phyloP scores from a whole-genome alignment of 2,888 invertebrate species.

The Eupsilia transversa region DNA sequence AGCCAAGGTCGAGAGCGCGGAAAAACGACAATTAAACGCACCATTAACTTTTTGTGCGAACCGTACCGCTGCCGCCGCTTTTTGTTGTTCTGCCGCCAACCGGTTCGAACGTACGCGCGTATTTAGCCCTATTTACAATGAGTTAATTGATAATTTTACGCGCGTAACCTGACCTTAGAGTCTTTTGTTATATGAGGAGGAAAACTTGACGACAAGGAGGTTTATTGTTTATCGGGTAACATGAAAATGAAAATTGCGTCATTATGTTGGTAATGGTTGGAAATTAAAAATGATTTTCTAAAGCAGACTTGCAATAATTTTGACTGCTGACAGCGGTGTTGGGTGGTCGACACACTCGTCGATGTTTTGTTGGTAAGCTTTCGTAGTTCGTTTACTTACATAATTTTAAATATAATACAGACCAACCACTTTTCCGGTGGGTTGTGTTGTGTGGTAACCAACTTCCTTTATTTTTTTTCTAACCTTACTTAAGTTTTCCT shows the following conservation, averaged over 20 bases:
- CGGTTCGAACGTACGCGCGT: constrained; percentile 33
- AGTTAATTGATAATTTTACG: constrained; percentile 54
- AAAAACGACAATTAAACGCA: constrained; percentile 76
- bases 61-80: constrained; percentile 63
- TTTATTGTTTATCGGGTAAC: not conserved
- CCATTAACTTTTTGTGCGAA: constrained; percentile 74
- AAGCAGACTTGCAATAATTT: not conserved
- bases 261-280: not conserved
- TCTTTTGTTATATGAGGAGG: not conserved
- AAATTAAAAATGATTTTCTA: not conserved
- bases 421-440: not conserved
- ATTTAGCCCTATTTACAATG: constrained; percentile 48
- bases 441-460: constrained; percentile 12
- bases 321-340: no score
- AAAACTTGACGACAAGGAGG: constrained; percentile 1
- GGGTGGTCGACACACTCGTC: not conserved
- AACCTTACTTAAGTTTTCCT: constrained; percentile 19
- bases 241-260: not conserved
- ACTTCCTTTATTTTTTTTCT: constrained; percentile 24
- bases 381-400: not conserved
- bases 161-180: constrained; percentile 17
- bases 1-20: constrained; percentile 64
- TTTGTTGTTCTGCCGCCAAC: constrained; percentile 47
- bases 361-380: not conserved
- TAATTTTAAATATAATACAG: not conserved